Evolutionary conservation across 2,113 vertebrate genomes (phyloP).

Genomic region (Passerina amoena): DNA sequence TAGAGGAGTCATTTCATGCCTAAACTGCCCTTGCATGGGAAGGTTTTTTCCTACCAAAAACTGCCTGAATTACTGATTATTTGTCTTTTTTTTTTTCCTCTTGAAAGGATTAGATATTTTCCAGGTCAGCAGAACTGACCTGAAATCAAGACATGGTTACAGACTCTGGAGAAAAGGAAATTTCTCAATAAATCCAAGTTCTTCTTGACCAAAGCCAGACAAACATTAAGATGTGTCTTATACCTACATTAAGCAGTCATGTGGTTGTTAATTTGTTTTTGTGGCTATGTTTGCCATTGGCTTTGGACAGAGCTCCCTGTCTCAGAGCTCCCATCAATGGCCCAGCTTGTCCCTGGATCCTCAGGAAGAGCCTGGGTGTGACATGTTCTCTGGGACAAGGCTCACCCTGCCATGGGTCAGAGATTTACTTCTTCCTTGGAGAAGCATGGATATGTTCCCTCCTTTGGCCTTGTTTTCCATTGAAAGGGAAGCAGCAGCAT

Average conservation of each 20-base stretch:
- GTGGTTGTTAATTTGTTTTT: background rate
- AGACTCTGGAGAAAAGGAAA: background rate
- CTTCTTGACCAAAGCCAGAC: background rate
- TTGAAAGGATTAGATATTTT: background rate
- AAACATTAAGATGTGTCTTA: background rate
- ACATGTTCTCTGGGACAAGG: background rate
- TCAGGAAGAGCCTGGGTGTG: background rate
- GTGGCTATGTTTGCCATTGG: background rate
- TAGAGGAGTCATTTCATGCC: background rate
- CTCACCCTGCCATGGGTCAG: background rate
- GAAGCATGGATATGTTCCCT: background rate
- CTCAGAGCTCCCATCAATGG: background rate
- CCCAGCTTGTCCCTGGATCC: fast-evolving
- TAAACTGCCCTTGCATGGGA: background rate
- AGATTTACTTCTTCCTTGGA: background rate
- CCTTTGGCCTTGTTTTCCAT: background rate
- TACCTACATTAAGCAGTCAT: background rate
- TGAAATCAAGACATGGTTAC: background rate
- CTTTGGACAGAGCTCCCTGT: background rate
- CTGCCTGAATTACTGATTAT: background rate
- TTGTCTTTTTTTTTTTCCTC: background rate
- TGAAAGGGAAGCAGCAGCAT: background rate
- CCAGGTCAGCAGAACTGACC: background rate
- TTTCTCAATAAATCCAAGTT: background rate
- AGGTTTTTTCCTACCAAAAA: background rate